Conservation (phyloP, 2,113 vertebrate genomes). For the Ceyx margarethae region DNA sequence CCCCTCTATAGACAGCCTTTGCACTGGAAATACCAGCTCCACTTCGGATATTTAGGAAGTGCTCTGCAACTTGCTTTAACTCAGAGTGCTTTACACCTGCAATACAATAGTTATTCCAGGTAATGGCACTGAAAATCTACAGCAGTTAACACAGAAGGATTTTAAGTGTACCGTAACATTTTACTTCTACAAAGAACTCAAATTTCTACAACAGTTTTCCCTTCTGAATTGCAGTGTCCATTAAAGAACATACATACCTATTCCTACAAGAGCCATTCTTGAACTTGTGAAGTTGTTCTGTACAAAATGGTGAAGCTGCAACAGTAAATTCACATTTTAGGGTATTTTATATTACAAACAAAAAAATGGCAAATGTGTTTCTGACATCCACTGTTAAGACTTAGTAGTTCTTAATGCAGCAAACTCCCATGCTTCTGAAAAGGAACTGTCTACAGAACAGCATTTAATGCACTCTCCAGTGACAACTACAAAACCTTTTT, state of each 20-base stretch:
- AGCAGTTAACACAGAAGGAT: neutral
- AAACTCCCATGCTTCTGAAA: neutral
- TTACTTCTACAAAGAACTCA: neutral
- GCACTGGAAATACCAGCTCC: slow-evolving; percentile 81
- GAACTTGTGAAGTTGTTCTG: slow-evolving; percentile 87
- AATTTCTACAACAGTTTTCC: neutral
- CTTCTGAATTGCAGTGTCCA: neutral
- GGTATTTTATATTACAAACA: neutral
- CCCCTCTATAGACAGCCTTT: slow-evolving; percentile 86
- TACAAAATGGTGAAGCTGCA: slow-evolving; percentile 86
- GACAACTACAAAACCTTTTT: neutral
- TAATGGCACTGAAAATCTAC: neutral
- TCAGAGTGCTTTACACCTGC: slow-evolving; percentile 88
- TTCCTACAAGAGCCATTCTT: slow-evolving; percentile 91
- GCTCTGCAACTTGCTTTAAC: slow-evolving; percentile 91
- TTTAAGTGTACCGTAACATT: neutral
- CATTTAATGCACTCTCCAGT: neutral
- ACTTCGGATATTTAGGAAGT: slow-evolving; percentile 93
- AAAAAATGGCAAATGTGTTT: neutral
- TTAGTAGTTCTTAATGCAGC: neutral
- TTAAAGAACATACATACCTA: slow-evolving; percentile 77
- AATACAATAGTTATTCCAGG: neutral
- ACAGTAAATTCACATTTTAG: slow-evolving; percentile 32
- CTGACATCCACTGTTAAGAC: neutral
- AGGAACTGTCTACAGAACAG: neutral